Conservation (phyloP, 2,113 vertebrate species). For the Loxodonta africana region DNA sequence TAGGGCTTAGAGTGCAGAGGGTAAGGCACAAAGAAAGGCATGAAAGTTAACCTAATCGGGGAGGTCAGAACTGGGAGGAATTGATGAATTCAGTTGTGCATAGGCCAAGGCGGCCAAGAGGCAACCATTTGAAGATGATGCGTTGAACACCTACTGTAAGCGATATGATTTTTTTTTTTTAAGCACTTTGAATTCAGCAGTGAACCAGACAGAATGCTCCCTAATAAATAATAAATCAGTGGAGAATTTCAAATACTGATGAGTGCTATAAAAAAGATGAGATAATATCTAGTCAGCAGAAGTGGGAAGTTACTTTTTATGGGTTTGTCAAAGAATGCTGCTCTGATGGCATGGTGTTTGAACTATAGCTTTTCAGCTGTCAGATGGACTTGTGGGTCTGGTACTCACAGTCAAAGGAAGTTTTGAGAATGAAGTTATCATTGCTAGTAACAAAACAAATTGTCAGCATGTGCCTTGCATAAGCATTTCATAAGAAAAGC, state of each 20-base stretch:
- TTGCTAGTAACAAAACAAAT: rapidly evolving
- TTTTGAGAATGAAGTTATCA: no score
- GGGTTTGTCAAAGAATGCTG: no score
- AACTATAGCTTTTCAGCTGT: not conserved
- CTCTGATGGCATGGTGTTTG: rapidly evolving
- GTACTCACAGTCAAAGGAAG: not conserved
- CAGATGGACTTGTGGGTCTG: not conserved
- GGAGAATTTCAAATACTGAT: rapidly evolving
- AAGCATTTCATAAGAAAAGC: no score
- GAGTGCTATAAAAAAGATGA: rapidly evolving
- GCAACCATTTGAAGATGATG: rapidly evolving
- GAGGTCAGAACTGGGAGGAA: not conserved
- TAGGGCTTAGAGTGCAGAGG: not conserved
- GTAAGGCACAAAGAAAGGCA: not conserved
- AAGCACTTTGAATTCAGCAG: not conserved
- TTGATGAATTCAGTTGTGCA: rapidly evolving
- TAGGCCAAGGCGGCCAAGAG: rapidly evolving
- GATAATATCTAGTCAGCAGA: rapidly evolving
- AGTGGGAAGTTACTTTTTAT: rapidly evolving
- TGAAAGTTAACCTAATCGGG: rapidly evolving
- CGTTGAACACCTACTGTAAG: rapidly evolving
- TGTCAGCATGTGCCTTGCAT: rapidly evolving
- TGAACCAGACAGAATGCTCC: rapidly evolving
- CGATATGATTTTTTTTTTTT: not conserved
- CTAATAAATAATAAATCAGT: rapidly evolving